Conservation (phyloP, 2,797 vertebrate species). For the Rhinogobio ventralis region DNA sequence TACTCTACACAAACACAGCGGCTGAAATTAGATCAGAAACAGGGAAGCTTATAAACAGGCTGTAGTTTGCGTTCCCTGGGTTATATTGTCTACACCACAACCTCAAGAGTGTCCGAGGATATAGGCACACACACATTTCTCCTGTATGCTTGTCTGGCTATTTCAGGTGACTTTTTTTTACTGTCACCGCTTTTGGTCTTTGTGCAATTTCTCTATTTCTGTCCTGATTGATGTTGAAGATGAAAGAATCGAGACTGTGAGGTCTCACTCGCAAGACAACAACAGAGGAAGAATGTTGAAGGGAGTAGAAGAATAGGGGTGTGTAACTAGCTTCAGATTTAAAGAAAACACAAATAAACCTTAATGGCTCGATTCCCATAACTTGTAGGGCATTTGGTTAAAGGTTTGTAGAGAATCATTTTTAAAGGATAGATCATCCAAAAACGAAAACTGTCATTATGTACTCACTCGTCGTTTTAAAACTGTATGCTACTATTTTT, state of each 20-base stretch:
- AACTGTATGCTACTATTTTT: background rate
- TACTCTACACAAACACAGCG: background rate
- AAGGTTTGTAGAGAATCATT: background rate
- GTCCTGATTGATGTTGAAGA: constrained; percentile 50
- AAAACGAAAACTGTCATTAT: background rate
- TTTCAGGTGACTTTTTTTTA: constrained; percentile 42
- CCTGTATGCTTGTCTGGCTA: constrained; percentile 11
- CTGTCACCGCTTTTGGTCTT: constrained; percentile 12
- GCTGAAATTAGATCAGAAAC: constrained; percentile 25
- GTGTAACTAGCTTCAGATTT: background rate
- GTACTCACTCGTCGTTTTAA: background rate
- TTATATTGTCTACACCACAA: constrained; percentile 12
- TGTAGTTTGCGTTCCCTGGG: background rate
- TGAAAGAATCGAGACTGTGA: constrained; percentile 48
- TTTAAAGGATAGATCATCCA: background rate
- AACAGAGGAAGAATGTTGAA: constrained; percentile 12
- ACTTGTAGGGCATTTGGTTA: background rate
- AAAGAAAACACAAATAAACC: background rate
- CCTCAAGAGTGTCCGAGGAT: background rate
- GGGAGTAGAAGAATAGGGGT: background rate
- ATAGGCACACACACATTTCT: constrained; percentile 1
- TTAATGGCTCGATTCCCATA: background rate
- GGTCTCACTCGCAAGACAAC: background rate
- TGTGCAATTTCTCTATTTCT: constrained; percentile 49
- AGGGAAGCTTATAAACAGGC: constrained; percentile 6